Conservation (phyloP, 30 jellyfish, hydroid and myxozoan species). For the Haliclystus octoradiatus region DNA sequence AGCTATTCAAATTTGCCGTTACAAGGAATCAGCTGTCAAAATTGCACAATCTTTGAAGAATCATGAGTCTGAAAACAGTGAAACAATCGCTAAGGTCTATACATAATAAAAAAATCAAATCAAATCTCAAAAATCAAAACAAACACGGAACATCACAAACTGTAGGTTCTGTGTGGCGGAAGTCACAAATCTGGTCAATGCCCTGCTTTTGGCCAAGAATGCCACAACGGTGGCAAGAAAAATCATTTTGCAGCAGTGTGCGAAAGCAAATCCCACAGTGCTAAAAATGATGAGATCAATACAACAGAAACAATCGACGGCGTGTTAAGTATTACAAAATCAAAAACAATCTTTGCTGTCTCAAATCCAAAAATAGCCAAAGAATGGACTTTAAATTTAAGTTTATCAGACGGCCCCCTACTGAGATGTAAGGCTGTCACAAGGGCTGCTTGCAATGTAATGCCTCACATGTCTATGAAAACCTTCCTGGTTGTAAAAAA, state of each 20-base stretch:
- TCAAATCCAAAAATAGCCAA: not conserved
- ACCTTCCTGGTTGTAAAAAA: too few relatives aligned
- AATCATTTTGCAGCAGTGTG: not conserved
- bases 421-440: not conserved
- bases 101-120: too few relatives aligned
- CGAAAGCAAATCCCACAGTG: not conserved
- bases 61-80: not conserved
- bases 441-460: too few relatives aligned
- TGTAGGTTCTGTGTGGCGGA: not conserved
- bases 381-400: not conserved
- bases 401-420: not conserved
- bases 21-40: not conserved
- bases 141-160: not conserved
- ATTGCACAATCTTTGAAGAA: not conserved
- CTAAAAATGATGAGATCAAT: not conserved
- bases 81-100: too few relatives aligned
- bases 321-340: not conserved
- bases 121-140: not conserved
- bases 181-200: not conserved
- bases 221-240: not conserved
- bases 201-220: not conserved
- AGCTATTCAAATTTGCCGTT: not conserved
- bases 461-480: too few relatives aligned
- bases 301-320: not conserved
- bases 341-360: not conserved